Percentiles rank a stretch among this genome's conserved stretches.
phyloP scores from a whole-genome alignment of 2,797 vertebrate species.

The Potorous gilbertii region DNA sequence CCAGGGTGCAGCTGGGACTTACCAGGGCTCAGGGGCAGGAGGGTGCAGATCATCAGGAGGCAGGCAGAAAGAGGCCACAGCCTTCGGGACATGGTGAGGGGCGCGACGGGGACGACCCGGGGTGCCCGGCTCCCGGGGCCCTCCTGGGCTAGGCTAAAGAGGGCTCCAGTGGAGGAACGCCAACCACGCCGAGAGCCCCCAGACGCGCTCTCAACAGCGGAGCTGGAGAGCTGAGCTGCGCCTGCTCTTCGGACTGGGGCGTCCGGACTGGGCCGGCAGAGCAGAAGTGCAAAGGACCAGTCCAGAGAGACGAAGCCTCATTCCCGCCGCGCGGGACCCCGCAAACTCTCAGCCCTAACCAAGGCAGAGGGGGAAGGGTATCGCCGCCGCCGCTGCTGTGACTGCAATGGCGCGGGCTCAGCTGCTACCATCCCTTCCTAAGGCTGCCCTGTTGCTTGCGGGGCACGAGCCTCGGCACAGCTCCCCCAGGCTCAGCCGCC shows the following conservation, averaged over 20 bases:
- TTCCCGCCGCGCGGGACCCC: conserved; percentile 48
- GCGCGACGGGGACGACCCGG: conserved; percentile 60
- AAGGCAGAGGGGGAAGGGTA: conserved; percentile 6
- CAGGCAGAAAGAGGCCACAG: conserved; percentile 59
- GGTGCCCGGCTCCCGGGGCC: conserved; percentile 65
- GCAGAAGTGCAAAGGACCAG: conserved; percentile 19
- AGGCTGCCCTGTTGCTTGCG: not conserved
- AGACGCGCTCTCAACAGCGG: not conserved
- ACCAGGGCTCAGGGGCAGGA: conserved; percentile 70
- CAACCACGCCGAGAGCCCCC: not conserved
- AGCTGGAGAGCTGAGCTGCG: not conserved
- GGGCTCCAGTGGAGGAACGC: not conserved
- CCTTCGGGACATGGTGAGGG: conserved; percentile 67
- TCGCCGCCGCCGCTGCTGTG: not conserved
- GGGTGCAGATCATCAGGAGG: conserved; percentile 69
- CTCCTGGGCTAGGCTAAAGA: conserved; percentile 37
- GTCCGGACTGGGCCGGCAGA: not conserved
- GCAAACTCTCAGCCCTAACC: conserved; percentile 33
- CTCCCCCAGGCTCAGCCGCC: not conserved
- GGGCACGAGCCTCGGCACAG: not conserved
- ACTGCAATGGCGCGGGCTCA: conserved; percentile 42
- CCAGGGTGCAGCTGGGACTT: conserved; percentile 40
- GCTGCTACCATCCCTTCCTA: conserved; percentile 68
- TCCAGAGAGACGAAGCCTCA: conserved; percentile 49
- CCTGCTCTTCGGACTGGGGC: not conserved